These are phyloP conservation scores for Fopius arisanus DNA, from an alignment of 1,140 invertebrate species.

Conservation along the genomic window DNA sequence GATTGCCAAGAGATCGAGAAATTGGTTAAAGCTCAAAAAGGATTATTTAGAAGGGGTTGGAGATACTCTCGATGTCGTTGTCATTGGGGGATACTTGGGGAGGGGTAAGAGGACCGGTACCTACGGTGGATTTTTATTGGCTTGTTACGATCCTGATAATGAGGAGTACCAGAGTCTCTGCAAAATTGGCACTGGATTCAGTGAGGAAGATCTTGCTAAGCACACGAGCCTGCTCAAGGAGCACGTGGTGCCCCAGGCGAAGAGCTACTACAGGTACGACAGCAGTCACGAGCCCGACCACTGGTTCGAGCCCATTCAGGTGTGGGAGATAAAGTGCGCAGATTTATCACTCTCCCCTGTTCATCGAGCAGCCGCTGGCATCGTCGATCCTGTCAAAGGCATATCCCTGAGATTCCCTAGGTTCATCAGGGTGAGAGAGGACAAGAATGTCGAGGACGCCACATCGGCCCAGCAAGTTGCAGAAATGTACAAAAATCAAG, in stretches of 20 bases:
- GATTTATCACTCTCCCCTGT: constrained; percentile 97
- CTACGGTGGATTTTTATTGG: constrained; percentile 96
- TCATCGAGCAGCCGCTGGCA: constrained; percentile 79
- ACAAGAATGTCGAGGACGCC: constrained; percentile 93
- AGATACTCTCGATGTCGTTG: constrained; percentile 93
- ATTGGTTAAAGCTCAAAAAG: constrained; percentile 98
- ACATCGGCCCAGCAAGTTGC: constrained; percentile 90
- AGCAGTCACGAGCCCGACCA: constrained; percentile 83
- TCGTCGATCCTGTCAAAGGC: constrained; percentile 87
- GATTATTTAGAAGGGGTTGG: constrained; percentile 96
- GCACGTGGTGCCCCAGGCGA: constrained; percentile 77
- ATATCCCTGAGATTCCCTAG: constrained; percentile 96
- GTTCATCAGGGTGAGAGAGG: constrained; percentile 91
- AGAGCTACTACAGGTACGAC: constrained; percentile 89
- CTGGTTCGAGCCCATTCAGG: constrained; percentile 92
- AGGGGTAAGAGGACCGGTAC: constrained; percentile 93
- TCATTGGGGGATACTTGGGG: constrained; percentile 94
- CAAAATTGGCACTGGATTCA: constrained; percentile 98
- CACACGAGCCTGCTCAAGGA: constrained; percentile 83
- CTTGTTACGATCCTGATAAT: constrained; percentile 92
- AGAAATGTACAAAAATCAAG: constrained; percentile 86
- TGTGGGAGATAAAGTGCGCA: constrained; percentile 99
- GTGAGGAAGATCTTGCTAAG: constrained; percentile 85
- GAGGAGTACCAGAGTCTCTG: constrained; percentile 95
- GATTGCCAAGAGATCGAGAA: constrained; percentile 95